Evolutionary conservation across 2,113 vertebrate species (phyloP), one percentile per base, ranked within the genome.

Genomic region (Eurystomus gularis): DNA sequence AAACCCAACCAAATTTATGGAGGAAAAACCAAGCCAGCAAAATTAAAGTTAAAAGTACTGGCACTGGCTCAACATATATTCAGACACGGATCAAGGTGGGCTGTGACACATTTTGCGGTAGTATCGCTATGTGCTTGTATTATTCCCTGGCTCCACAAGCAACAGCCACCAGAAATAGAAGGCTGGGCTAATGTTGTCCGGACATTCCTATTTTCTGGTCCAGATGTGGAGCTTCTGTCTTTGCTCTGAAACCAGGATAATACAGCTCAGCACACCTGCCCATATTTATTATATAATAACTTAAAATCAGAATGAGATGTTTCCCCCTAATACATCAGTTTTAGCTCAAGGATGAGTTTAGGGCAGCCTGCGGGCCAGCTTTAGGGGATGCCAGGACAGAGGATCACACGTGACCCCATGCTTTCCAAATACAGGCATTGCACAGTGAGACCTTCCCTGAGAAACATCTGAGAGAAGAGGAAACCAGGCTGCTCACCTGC

Each of bases 351-450:
- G 24, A 60, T 84, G 11, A 92, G 52, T 79, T 72, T 35, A 25
- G 57, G 58, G 19, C n/a, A 81, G 49, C 54, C 19, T 35, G 35
- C 7, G 15, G 37, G 19, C 4, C 40, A 51, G 40, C 23, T 62
- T 86, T 64, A 64, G 24, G 31, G 35, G 35, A 28, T 0, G 0
- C 11, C 17, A 52, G 13, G 17, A 25, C 37, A 77, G 40, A 52
- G 11, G 71, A 29, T 39, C 35, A 24, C 37, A 17, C 0, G 0
- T 1, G 4, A 88, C 25, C 26, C n/a, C 0, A 0, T 40, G 37
- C 10, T 70, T n/a, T 57, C 55, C 60, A 84, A 91, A 84, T 25
- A 28, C 21, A 44, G 35, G 29, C 17, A 28, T 4, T 31, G 6
- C 60, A 65, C 16, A 46, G 51, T 4, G 77, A 84, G 61, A 88